These are phyloP conservation scores for Phrynocephalus vlangalii DNA, from an alignment of 2,797 vertebrate species.

Conservation along the genomic window DNA sequence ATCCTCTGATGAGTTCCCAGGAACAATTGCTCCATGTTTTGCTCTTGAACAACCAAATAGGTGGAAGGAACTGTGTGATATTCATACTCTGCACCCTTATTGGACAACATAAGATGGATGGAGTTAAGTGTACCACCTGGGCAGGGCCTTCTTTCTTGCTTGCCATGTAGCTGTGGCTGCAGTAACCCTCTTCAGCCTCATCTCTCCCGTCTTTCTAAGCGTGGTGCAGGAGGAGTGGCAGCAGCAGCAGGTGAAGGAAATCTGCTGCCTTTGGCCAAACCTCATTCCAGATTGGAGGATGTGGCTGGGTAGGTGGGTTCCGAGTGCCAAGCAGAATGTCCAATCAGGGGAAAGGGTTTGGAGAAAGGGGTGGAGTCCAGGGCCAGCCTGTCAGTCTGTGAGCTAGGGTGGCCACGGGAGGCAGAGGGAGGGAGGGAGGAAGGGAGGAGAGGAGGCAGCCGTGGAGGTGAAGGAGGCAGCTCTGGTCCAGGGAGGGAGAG, in stretches of 20 bases:
- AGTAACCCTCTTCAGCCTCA: too few relatives aligned
- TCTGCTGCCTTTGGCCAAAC: constrained; percentile 5
- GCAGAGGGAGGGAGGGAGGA: neutral
- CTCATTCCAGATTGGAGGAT: neutral
- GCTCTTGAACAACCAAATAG: neutral
- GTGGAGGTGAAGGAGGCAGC: neutral
- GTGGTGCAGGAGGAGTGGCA: too few relatives aligned
- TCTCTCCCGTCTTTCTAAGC: neutral
- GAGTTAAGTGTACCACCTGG: neutral
- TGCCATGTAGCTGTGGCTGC: neutral
- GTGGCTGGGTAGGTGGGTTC: constrained; percentile 8
- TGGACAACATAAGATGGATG: neutral
- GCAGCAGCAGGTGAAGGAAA: neutral
- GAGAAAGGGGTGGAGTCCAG: neutral
- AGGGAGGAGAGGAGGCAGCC: neutral
- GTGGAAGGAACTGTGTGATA: neutral
- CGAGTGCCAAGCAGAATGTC: neutral
- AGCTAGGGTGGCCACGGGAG: neutral
- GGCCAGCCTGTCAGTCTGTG: neutral
- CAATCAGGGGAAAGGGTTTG: neutral
- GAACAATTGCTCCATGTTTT: neutral
- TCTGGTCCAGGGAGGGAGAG: neutral
- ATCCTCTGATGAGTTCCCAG: neutral
- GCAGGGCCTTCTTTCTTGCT: neutral
- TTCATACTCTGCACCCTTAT: neutral